These are phyloP conservation scores for Drosophila ficusphila DNA, from an alignment of 1,140 invertebrate species.

Conservation along the genomic window DNA sequence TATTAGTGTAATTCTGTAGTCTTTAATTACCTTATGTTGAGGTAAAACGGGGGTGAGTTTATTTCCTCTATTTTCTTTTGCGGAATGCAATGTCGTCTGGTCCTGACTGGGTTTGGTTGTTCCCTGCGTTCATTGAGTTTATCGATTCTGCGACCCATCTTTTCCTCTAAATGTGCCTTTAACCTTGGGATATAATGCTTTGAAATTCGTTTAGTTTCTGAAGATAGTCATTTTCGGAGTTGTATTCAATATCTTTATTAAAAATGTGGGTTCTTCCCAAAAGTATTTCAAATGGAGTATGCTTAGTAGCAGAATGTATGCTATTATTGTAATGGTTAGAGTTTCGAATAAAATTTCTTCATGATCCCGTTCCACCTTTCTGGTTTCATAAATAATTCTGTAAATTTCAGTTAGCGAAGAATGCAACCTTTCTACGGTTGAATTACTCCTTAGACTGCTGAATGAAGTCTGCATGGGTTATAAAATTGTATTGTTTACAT, in stretches of 20 bases:
- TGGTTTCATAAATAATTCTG: not conserved
- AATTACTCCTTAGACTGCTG: no score
- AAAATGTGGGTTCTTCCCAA: slow-evolving; percentile 7
- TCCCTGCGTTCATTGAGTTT: slow-evolving; percentile 1
- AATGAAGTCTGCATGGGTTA: no score
- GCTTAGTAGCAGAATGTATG: slow-evolving; percentile 6
- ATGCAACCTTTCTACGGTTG: slow-evolving; percentile 6
- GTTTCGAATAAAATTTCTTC: slow-evolving; percentile 7
- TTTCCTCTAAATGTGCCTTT: no score
- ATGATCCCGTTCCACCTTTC: not conserved
- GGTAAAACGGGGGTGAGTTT: slow-evolving; percentile 3
- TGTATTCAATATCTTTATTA: not conserved
- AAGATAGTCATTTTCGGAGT: not conserved
- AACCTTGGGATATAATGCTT: not conserved
- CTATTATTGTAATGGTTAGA: not conserved
- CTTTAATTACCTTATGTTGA: not conserved
- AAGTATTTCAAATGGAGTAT: slow-evolving; percentile 1
- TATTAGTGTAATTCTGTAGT: not conserved
- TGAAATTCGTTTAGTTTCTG: slow-evolving; percentile 1
- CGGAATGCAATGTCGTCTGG: not conserved
- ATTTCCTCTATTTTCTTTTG: slow-evolving; percentile 7
- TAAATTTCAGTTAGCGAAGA: slow-evolving; percentile 8
- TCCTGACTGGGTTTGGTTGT: not conserved
- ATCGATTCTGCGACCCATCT: no score
- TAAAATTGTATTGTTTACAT: no score